phyloP scores from a whole-genome alignment of 2,797 vertebrate species.

The Typhlichthys eigenmanni region DNA sequence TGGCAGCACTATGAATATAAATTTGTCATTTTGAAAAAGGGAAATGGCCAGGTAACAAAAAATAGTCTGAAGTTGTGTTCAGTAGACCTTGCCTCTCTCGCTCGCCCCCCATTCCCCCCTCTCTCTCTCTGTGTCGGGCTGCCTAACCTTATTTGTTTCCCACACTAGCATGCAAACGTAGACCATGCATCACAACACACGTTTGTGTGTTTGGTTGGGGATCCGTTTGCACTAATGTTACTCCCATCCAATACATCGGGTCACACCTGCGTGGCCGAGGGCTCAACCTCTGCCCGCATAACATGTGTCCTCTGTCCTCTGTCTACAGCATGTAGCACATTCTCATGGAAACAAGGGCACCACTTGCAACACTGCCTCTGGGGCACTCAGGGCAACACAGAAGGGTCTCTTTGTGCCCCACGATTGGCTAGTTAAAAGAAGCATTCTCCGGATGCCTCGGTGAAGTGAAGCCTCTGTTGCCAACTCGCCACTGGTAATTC shows the following conservation, averaged over 20 bases:
- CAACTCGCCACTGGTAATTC: slow-evolving; percentile 54
- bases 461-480: slow-evolving; percentile 64
- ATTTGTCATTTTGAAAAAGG: slow-evolving; percentile 60
- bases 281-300: neutral
- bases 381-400: slow-evolving; percentile 45
- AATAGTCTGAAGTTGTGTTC: slow-evolving; percentile 21
- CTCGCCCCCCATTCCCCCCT: neutral
- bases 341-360: slow-evolving; percentile 21
- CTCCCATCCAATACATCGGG: too few species aligned
- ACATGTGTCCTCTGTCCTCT: slow-evolving; percentile 6
- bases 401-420: slow-evolving; percentile 72
- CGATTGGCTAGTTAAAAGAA: slow-evolving; percentile 61
- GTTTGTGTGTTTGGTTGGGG: too few species aligned
- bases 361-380: slow-evolving; percentile 35
- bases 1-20: slow-evolving; percentile 66
- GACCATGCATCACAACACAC: too few species aligned
- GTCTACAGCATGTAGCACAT: slow-evolving; percentile 11
- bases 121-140: too few species aligned
- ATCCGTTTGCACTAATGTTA: too few species aligned
- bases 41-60: slow-evolving; percentile 66
- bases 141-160: too few species aligned
- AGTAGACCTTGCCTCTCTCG: slow-evolving; percentile 9
- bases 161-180: too few species aligned
- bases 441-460: slow-evolving; percentile 74
- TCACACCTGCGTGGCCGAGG: neutral